Evolutionary conservation across 2,797 vertebrate species (phyloP), one percentile per base, ranked within the genome.

Genomic region (Erpetoichthys calabaricus): DNA sequence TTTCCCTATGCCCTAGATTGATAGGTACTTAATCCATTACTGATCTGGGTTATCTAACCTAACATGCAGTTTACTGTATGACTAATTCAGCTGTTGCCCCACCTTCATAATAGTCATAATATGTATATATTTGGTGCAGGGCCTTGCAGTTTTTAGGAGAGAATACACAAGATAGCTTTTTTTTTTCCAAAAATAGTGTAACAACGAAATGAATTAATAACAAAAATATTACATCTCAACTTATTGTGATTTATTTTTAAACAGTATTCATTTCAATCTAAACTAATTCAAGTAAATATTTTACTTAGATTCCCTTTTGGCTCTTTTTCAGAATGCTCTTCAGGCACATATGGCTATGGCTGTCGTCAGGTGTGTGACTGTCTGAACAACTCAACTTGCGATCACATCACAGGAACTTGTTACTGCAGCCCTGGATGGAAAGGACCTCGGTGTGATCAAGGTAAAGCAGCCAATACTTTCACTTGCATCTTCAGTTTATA

Each of bases 401-500:
- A 97, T 76, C 91, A 97, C 78, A 91, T 96, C 77, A 98, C 91
- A 0, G 95, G 95, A 6, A 95, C 91, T 0, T 98, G 95, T 65
- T 97, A 97, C 76, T 98, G 95, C 68, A 95, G 80, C 71, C 91
- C 92, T 1, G 93, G 94, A 58, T 98, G 94, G 94, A 98, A 90
- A 62, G 95, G 95, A 3, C 73, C 86, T 25, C 83, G 92, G 10
- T 98, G 95, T 72, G 94, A 97, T 64, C 92, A 97, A 89, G 91
- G 94, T 96, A 76, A 68, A 57, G 41, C n/a, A 41, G 52, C 8
- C 41, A 7, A 4, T 7, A 51, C 44, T 50, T 2, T n/a, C 25
- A 25, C 25, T 25, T 25, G 25, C 25, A 25, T 25, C 25, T 25
- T 25, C 25, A 25, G 25, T 25, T 25, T 25, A 25, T 25, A 25